These are phyloP conservation scores for Callorhinus ursinus DNA, from an alignment of 2,113 vertebrate species.

Conservation along the genomic window DNA sequence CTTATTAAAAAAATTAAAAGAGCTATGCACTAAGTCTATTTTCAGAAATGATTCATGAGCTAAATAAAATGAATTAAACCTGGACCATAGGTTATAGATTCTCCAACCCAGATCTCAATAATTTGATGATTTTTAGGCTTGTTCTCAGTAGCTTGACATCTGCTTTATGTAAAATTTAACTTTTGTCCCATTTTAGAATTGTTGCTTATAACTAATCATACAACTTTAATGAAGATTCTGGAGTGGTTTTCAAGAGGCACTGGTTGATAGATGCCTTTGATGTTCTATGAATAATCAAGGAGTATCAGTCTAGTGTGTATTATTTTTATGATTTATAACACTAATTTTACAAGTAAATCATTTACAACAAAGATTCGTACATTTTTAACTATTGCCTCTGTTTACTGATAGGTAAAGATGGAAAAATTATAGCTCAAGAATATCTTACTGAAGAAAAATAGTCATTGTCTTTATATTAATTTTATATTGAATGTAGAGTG, in stretches of 20 bases:
- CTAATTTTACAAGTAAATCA: neutral
- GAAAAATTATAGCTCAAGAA: neutral
- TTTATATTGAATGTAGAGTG: neutral
- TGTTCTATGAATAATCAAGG: neutral
- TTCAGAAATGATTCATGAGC: slow-evolving; percentile 11
- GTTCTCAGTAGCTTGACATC: neutral
- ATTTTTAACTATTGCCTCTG: neutral
- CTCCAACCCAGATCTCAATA: neutral
- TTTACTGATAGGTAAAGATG: neutral
- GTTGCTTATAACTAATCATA: neutral
- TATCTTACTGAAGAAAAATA: neutral
- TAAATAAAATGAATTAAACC: neutral
- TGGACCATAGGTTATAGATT: neutral
- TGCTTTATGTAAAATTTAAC: slow-evolving; percentile 20
- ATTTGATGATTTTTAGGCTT: neutral
- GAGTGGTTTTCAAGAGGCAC: neutral
- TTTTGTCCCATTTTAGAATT: neutral
- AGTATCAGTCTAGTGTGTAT: neutral
- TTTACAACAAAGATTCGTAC: neutral
- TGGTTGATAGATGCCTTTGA: neutral
- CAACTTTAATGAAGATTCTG: neutral
- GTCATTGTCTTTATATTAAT: neutral
- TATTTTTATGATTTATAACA: neutral
- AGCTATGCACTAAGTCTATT: neutral
- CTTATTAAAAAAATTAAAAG: neutral